Evolutionary conservation across 2,797 vertebrate species (phyloP), one percentile per base, ranked within the genome.

Genomic region (Rousettus madagascariensis): DNA sequence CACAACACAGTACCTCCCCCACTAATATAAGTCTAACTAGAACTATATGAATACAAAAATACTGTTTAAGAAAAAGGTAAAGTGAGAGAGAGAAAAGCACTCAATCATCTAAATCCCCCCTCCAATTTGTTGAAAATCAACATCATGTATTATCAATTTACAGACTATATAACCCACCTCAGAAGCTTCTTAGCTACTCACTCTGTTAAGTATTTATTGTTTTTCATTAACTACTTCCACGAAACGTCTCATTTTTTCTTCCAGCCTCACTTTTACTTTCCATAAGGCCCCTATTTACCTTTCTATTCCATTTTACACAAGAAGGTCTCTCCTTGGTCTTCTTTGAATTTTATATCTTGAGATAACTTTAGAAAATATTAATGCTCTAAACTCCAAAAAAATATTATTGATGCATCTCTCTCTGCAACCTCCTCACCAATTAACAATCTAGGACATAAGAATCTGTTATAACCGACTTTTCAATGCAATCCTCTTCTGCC

Each of bases 361-460:
- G 30, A 92, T 84, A 57, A 87, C 71, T 87, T 86, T 49, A 85
- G 77, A 93, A 96, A 94, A 95, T 89, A 80, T 57, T 89, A 57
- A 78, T 63, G 55, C 26, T 87, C 28, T 86, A 92, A 94, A 84
- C 13, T 94, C 75, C 86, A 53, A 57, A 63, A 75, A 91, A 91
- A 95, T 43, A 78, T 51, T 82, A 90, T 57, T 89, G 68, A 85
- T 51, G 28, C 10, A 77, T 87, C 26, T 79, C 28, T 22, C n/a
- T 43, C 43, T 28, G 36, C 26, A 8, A 80, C 11, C 30, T 10
- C 71, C 26, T 51, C n/a, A 74, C 49, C 41, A 66, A 51, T 74
- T 53, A 93, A 79, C 24, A 93, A 28, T 84, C 49, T 92, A 91
- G 74, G 22, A 94, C 16, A 90, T 43, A 92, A 90, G 65, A 80